Percentiles rank a stretch among this genome's conserved stretches.
Conservation (phyloP, 2,113 vertebrate species). For the Caracal caracal region DNA sequence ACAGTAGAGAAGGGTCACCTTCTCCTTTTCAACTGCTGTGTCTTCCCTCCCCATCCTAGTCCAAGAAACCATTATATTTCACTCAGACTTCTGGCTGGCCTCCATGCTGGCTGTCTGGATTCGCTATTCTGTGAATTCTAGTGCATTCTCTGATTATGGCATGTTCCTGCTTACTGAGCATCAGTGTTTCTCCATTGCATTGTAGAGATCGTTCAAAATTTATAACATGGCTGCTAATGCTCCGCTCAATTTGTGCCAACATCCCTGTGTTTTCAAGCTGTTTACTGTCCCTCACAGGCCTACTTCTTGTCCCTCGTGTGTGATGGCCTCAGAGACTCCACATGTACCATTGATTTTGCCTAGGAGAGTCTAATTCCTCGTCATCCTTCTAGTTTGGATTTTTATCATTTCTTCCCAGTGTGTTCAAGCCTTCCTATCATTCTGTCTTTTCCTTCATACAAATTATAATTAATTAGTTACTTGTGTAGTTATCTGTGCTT, state of each 20-base stretch:
- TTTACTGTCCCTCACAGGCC: neutral
- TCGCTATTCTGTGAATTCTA: neutral
- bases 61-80: neutral
- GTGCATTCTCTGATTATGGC: neutral
- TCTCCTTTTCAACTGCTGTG: neutral
- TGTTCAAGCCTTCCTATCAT: neutral
- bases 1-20: neutral
- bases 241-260: neutral
- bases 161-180: neutral
- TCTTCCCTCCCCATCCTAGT: neutral
- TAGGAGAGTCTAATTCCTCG: neutral
- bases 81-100: neutral
- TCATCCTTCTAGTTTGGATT: neutral
- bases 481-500: neutral
- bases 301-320: neutral
- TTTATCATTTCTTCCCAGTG: neutral
- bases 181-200: neutral
- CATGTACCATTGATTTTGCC: neutral
- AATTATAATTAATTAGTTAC: neutral
- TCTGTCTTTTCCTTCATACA: neutral
- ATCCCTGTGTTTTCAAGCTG: neutral
- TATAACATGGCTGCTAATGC: too few relatives aligned
- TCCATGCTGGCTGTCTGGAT: neutral
- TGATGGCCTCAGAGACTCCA: neutral
- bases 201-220: neutral